Conservation (phyloP, 2,888 invertebrate genomes). For the Caenorhabditis panamensis region DNA sequence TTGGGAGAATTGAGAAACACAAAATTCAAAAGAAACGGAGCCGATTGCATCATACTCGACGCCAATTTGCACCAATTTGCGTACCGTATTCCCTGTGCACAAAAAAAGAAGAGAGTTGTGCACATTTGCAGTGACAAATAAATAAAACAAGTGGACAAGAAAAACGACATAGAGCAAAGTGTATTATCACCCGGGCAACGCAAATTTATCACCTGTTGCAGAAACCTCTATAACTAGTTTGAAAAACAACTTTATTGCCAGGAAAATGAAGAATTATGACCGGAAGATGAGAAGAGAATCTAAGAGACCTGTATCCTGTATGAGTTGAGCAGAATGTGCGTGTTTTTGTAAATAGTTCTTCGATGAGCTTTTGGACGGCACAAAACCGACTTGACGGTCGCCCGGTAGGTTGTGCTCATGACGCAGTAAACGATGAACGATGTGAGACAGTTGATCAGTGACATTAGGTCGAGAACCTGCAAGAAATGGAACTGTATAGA, state of each 20-base stretch:
- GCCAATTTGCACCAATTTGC: slow-evolving; percentile 16
- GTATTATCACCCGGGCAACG: slow-evolving; percentile 10
- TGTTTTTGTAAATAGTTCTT: slow-evolving; percentile 39
- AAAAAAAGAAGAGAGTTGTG: neutral
- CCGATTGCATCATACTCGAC: slow-evolving; percentile 8
- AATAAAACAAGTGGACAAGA: too few species aligned
- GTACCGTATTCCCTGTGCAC: slow-evolving; percentile 22
- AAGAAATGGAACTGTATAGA: slow-evolving; percentile 2
- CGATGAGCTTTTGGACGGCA: slow-evolving; percentile 28
- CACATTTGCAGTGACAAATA: too few species aligned
- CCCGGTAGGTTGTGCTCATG: slow-evolving; percentile 73
- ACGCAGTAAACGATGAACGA: slow-evolving; percentile 73
- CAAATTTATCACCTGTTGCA: neutral
- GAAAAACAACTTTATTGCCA: slow-evolving; percentile 38
- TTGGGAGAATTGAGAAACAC: neutral
- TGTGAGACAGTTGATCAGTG: slow-evolving; percentile 73
- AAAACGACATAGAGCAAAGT: too few species aligned
- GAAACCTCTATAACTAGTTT: neutral
- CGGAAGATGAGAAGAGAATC: slow-evolving; percentile 24
- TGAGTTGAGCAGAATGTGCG: slow-evolving; percentile 61
- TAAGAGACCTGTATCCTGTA: slow-evolving; percentile 61
- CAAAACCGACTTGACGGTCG: slow-evolving; percentile 63
- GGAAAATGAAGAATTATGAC: slow-evolving; percentile 1
- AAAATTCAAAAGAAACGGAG: slow-evolving; percentile 6
- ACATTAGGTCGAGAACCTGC: slow-evolving; percentile 71